Evolutionary conservation across 2,797 vertebrate species (phyloP), one percentile per base, ranked within the genome.

Genomic region (Gymnocypris eckloni): DNA sequence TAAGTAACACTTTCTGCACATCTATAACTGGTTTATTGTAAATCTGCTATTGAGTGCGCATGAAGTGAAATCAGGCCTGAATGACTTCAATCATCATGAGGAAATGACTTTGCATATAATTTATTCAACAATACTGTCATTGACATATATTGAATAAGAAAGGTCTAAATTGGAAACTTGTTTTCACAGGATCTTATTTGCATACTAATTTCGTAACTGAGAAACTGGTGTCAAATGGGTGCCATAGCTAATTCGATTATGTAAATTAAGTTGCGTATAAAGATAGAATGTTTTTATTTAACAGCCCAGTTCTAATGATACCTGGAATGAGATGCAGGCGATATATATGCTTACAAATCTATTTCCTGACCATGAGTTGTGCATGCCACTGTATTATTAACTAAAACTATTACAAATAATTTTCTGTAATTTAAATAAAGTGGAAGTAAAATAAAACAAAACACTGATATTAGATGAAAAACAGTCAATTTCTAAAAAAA

Each of bases 131-230:
- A 43, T 41, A 80, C n/a, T 7, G 39, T 79, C 59, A 50, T 71
- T 56, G 54, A 71, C 72, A 79, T 43, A 79, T 56, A 82, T 48
- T 25, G 70, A 22, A 67, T 41, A 79, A 72, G 79, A 81, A 80
- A 72, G 43, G 28, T 45, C 39, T 52, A 72, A 89, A 86, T 39
- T 77, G 86, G 70, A 71, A 81, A 61, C 18, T 56, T 86, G 43
- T 82, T 86, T 76, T 83, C 61, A 70, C 22, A 22, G 66, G 45
- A 71, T 48, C 54, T 50, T 61, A 83, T 89, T 59, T 79, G 66
- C 84, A 87, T 86, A 86, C 67, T 83, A 22, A 84, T 81, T 84
- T 84, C 15, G 48, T 86, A 84, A 84, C 7, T 10, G 54, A 75
- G 25, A 33, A 78, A 78, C 64, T 12, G 12, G 54, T 69, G 77